Evolutionary conservation across 2,797 vertebrate genomes (phyloP), one percentile per base, ranked within the genome.

Genomic region (Manis javanica): DNA sequence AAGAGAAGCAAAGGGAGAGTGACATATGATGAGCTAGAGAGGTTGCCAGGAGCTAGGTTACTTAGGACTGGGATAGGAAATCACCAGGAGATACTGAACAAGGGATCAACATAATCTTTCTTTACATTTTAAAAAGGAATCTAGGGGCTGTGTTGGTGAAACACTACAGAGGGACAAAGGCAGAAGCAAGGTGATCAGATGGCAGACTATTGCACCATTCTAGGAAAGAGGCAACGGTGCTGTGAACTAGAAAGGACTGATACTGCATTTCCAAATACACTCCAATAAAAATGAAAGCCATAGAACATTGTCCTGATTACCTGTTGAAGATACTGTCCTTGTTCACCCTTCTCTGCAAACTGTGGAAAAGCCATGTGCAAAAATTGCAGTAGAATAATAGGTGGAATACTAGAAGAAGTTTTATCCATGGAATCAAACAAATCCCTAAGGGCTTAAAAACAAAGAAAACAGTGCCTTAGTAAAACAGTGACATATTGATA

Each of bases 361-460:
- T 99, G 99, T 91, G 99, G 99, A 97, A 99, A 99, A 98, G 99
- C 99, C 99, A 99, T 99, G 97, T 99, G 99, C 98, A 99, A 99
- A 98, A 99, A 99, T 98, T 99, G 99, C 98, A 99, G 99, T 92
- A 99, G 98, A 98, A 99, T 99, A 97, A 99, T 99, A 88, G 99
- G 99, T 57, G 99, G 99, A 97, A 99, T 99, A 99, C 99, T 99
- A 97, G 99, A 99, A 86, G 99, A 99, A 91, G 99, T 99, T 99
- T 99, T 99, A 95, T 99, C 99, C 99, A 99, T 99, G 95, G 99
- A 99, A 98, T 99, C 99, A 97, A 99, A 99, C 96, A 99, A 98
- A 98, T 99, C 99, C 98, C 99, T 99, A 98, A 99, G 99, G 96
- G 99, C 99, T 99, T 98, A 97, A 97, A 97, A 96, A 98, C 93